These are phyloP conservation scores for Narcine bancroftii DNA, from an alignment of 2,113 vertebrate species.

Conservation along the genomic window DNA sequence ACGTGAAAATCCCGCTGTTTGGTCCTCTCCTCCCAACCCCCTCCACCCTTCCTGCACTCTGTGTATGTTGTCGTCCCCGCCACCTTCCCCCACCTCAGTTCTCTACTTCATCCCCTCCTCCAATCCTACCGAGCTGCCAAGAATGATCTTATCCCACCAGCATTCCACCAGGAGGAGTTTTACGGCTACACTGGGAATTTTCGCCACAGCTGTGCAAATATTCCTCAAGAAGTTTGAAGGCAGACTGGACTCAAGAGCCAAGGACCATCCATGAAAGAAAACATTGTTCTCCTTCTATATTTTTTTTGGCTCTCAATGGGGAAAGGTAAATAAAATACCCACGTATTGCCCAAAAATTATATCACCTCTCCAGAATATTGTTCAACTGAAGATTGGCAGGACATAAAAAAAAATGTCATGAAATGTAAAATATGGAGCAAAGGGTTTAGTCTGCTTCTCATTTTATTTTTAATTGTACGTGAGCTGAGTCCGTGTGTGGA, in stretches of 20 bases:
- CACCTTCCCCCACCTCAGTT: neutral
- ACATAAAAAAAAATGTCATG: neutral
- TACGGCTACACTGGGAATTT: neutral
- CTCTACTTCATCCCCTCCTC: neutral
- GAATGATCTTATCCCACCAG: conserved; percentile 9
- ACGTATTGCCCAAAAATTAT: neutral
- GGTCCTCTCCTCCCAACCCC: neutral
- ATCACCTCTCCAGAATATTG: neutral
- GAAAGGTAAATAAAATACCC: neutral
- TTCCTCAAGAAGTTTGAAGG: neutral
- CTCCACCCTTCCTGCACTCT: neutral
- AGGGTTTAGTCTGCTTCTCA: neutral
- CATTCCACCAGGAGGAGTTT: neutral
- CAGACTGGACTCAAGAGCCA: neutral
- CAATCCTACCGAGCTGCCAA: neutral
- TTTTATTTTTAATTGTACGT: neutral
- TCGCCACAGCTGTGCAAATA: neutral
- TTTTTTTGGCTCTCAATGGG: neutral
- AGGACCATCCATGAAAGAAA: conserved; percentile 9
- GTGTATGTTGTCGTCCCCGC: neutral
- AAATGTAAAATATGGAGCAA: neutral
- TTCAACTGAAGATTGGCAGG: neutral
- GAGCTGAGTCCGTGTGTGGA: neutral
- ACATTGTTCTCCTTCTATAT: neutral
- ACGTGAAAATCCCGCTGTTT: too few relatives aligned